Conservation (phyloP, 2,888 invertebrate genomes). For the Dasypolia templi region DNA sequence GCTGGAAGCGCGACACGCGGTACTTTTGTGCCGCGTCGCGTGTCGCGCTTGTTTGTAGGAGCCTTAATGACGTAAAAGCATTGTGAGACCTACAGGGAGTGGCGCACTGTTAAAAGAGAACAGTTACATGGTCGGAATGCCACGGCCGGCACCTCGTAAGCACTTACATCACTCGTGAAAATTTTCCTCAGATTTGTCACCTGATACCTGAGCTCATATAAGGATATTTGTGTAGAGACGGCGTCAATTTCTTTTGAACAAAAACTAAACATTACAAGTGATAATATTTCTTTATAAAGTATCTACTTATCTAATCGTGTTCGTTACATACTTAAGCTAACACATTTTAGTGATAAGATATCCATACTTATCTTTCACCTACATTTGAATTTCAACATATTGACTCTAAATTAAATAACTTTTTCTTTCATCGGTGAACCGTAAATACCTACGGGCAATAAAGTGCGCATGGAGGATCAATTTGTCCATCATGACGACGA, state of each 20-base stretch:
- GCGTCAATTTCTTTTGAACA: slow-evolving; percentile 47
- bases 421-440: slow-evolving; percentile 33
- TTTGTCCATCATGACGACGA: slow-evolving; percentile 76
- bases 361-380: slow-evolving; percentile 73
- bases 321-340: slow-evolving; percentile 68
- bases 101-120: slow-evolving; percentile 20
- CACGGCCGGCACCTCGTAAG: slow-evolving; percentile 6
- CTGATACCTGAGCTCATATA: slow-evolving; percentile 29
- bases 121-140: background rate
- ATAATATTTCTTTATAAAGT: slow-evolving; percentile 67
- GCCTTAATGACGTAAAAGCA: slow-evolving; percentile 69
- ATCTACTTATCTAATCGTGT: slow-evolving; percentile 77
- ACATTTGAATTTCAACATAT: slow-evolving; percentile 67
- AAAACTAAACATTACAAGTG: slow-evolving; percentile 52
- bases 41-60: no score
- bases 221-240: slow-evolving; percentile 37
- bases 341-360: slow-evolving; percentile 78
- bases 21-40: no score
- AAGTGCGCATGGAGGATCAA: slow-evolving; percentile 67
- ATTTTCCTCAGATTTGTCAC: slow-evolving; percentile 29
- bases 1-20: no score
- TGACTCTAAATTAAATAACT: slow-evolving; percentile 32
- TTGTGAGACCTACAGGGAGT: slow-evolving; percentile 58
- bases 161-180: slow-evolving; percentile 6
- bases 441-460: slow-evolving; percentile 12